Conservation (phyloP, 2,888 invertebrate genomes). For the Cryptocephalus primarius region DNA sequence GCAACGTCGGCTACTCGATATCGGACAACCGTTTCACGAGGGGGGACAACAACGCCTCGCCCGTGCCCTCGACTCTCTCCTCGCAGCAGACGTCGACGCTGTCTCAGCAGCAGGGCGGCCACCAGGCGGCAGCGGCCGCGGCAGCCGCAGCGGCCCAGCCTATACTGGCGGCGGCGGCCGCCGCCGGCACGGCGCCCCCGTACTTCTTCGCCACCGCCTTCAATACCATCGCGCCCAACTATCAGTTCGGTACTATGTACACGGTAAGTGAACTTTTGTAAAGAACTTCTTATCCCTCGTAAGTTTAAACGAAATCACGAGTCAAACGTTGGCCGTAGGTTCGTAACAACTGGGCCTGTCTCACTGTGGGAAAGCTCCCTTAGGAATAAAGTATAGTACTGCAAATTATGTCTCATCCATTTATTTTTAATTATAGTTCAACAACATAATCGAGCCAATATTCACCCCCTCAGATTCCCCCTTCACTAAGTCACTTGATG, state of each 20-base stretch:
- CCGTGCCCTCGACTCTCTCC: conserved; percentile 64
- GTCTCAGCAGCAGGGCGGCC: conserved; percentile 11
- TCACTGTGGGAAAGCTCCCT: too few species aligned
- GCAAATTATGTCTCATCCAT: too few species aligned
- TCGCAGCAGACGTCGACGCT: conserved; percentile 50
- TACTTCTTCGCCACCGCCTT: conserved; percentile 63
- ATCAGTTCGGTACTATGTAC: conserved; percentile 61
- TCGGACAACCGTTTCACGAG: conserved; percentile 45
- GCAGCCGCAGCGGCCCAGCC: conserved; percentile 39
- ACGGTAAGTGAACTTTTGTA: conserved; percentile 46
- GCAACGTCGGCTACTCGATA: conserved; percentile 53
- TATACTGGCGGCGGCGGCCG: conserved; percentile 40
- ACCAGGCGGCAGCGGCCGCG: conserved; percentile 2
- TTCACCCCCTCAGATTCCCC: too few species aligned
- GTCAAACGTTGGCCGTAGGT: too few species aligned
- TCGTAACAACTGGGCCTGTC: too few species aligned
- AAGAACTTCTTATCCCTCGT: conserved; percentile 7
- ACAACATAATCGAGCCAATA: too few species aligned
- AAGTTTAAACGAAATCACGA: too few species aligned
- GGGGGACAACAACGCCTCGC: conserved; percentile 72
- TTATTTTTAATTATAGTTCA: too few species aligned
- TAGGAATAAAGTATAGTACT: too few species aligned
- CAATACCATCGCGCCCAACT: conserved; percentile 56
- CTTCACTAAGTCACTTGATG: too few species aligned
- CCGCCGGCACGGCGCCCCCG: conserved; percentile 52